phyloP scores from a whole-genome alignment of 1,140 invertebrate species.

The Papilio polyxenes region DNA sequence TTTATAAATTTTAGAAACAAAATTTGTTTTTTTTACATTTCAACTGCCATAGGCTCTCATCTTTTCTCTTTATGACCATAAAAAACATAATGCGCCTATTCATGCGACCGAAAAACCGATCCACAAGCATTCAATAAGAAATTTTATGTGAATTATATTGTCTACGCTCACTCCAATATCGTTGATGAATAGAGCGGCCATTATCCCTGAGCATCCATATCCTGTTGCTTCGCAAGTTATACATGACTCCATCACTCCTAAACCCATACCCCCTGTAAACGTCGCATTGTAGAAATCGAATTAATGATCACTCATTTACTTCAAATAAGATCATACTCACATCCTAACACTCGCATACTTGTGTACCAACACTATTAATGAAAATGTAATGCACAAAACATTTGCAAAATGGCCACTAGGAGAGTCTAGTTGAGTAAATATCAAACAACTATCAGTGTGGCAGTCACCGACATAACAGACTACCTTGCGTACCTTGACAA shows the following conservation, averaged over 20 bases:
- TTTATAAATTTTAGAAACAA: too few relatives aligned
- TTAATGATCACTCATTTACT: not conserved
- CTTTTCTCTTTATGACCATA: not conserved
- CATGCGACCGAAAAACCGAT: not conserved
- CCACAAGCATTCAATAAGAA: not conserved
- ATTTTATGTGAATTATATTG: not conserved
- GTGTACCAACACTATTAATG: too few relatives aligned
- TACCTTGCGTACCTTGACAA: too few relatives aligned
- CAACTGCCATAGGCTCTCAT: not conserved
- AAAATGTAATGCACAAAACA: too few relatives aligned
- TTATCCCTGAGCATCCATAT: constrained; percentile 70
- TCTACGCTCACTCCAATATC: constrained; percentile 67
- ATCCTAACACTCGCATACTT: not conserved
- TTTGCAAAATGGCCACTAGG: too few relatives aligned
- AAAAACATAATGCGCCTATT: not conserved
- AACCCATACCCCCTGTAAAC: constrained; percentile 66
- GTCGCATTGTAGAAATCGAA: not conserved
- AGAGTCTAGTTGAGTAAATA: too few relatives aligned
- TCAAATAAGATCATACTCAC: not conserved
- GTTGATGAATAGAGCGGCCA: constrained; percentile 68
- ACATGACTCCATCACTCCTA: constrained; percentile 65
- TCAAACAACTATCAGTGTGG: too few relatives aligned
- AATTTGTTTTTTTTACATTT: not conserved
- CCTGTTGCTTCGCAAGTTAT: constrained; percentile 60
- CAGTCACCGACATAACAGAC: too few relatives aligned